Evolutionary conservation across 2,888 invertebrate species (phyloP), one percentile per base, ranked within the genome.

Genomic region (Phorcus lineatus): DNA sequence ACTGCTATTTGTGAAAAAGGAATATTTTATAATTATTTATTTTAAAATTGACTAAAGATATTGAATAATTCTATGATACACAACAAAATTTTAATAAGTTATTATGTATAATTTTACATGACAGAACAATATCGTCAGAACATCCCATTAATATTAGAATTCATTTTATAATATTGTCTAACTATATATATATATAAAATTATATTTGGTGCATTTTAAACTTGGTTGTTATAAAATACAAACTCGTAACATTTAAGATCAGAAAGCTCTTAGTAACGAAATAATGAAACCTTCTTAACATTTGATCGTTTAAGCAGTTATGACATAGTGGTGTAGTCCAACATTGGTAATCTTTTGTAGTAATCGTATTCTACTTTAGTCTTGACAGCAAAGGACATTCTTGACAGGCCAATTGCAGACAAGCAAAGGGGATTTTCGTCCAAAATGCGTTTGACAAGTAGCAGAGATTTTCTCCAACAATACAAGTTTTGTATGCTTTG

Each of bases 321-420:
- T 36, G 31, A 70, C 28, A 36, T 70, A 70, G 16, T n/a, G 19
- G 70, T 70, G 13, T 28, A 40, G 47, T 47, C 47, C 6, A 47
- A 47, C 47, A 70, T 17, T 70, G 40, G 31, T 70, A 70, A 40
- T 36, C 31, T 70, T 31, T 36, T 36, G n/a, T 19, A 19, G 40
- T 70, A 70, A 70, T 70, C 70, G 70, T 70, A 70, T 40, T 70
- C 36, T 36, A 31, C n/a, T 36, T 70, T 24, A 36, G 36, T 17
- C 17, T 17, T 70, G 70, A 70, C 70, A 70, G 70, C 24, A 70
- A 70, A 70, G 70, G 40, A 40, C 70, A 36, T 70, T 70, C 19
- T 19, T 70, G 70, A 70, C 70, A 40, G 28, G 70, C 4, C 40
- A 36, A 17, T 70, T 70, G 36, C 36, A 70, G 36, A 36, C 19